Evolutionary conservation across 2,113 vertebrate species (phyloP), one percentile per base, ranked within the genome.

Genomic region (Madoqua kirkii): DNA sequence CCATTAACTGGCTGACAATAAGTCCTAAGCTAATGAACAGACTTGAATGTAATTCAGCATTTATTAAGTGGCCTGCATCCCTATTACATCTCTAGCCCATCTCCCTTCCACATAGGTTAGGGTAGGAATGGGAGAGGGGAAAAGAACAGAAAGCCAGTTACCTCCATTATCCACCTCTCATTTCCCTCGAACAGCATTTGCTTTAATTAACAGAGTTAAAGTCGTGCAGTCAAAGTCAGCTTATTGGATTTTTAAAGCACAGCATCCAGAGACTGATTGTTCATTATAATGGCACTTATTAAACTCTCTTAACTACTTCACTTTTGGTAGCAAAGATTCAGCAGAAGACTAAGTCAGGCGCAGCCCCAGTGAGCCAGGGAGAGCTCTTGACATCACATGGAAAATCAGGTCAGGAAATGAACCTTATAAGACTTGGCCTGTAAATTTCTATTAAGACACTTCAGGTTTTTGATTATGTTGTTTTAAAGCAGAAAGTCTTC

Each of bases 21-120:
- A 87, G 48, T 93, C 59, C 29, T 54, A 93, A 97, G 52, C 64
- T 98, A 96, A 98, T 97, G 97, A 98, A 91, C 33, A 89, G 85
- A 97, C 54, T 48, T 78, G 57, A 90, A 54, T 91, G 67, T 96
- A 98, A 98, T 98, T 96, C 97, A 98, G 95, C 54, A 60, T 98
- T 74, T 97, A 96, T 59, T 95, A 98, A 98, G 90, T 92, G n/a
- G 13, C 87, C 76, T 92, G 50, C 0, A 3, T 91, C 33, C 15
- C 83, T 55, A 62, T 93, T 81, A 76, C 8, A 95, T 36, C 81
- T 71, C 94, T 17, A 9, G 50, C 50, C 55, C 91, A 10, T 86
- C 74, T 97, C 83, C 45, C 86, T 71, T 93, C 93, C 60, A 83
- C 40, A 59, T 6, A 86, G 43, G 36, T 62, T 85, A 40, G 5